Evolutionary conservation across 2,113 vertebrate genomes (phyloP), one percentile per base, ranked within the genome.

Genomic region (Chaetorhynchus papuensis): DNA sequence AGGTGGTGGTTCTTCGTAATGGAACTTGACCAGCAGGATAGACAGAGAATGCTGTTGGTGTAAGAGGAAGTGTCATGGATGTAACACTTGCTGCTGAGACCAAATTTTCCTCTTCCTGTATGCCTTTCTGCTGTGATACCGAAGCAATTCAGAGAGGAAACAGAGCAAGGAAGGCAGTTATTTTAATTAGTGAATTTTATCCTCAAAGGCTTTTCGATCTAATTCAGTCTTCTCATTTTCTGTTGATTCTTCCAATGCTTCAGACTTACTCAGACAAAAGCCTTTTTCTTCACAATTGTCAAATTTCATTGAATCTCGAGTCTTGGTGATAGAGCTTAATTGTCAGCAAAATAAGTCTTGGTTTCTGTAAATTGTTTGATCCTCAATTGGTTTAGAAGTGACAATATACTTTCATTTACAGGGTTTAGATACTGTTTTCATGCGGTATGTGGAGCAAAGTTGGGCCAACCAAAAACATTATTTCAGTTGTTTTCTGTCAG

Each of bases 311-410:
- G 96, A 93, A 44, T 96, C 87, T 94, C 14, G 15, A 87, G 88
- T 88, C 94, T 90, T 96, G 91, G 87, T 94, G 93, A 89, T 96
- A 96, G 88, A 93, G 91, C 54, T 82, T 96, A 97, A 96, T 97
- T 97, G 97, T 96, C 97, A 96, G 93, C 90, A 96, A 97, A 97
- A 97, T 97, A 97, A 96, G 95, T 97, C 81, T 96, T 96, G 97
- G 96, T 96, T 96, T 96, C 91, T 96, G 74, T 96, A 94, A 97
- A 95, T 95, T 94, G 81, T 97, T 97, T 97, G 96, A 97, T 97
- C 95, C 91, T 97, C 93, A 97, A 50, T 96, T 96, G 93, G 94
- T 96, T 97, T 97, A 97, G 63, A 94, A 96, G 86, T 93, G 86
- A 93, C 92, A 93, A 94, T 93, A 84, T 93, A 82, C 83, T 96